phyloP scores from a whole-genome alignment of 2,888 invertebrate species.

The Hypsopygia costalis region DNA sequence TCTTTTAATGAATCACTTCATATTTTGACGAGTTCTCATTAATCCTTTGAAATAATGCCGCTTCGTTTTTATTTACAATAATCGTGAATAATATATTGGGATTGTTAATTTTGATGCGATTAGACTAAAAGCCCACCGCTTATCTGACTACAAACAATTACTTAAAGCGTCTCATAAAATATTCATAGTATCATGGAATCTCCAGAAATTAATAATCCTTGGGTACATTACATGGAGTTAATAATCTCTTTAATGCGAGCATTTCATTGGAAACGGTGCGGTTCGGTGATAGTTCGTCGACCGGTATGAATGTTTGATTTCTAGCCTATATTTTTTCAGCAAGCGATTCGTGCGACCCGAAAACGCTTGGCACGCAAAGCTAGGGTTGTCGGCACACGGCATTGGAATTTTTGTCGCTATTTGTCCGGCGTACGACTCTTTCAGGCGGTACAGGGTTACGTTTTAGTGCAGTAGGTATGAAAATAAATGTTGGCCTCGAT shows the following conservation, averaged over 20 bases:
- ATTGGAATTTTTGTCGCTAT: conserved; percentile 55
- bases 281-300: conserved; percentile 16
- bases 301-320: conserved; percentile 51
- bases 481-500: conserved; percentile 49
- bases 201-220: conserved; percentile 27
- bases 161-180: conserved; percentile 2
- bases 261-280: neutral
- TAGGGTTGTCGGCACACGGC: conserved; percentile 35
- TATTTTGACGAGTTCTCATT: neutral
- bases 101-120: conserved; percentile 3
- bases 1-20: too few species aligned
- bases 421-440: conserved; percentile 39
- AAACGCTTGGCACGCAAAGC: conserved; percentile 61
- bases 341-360: conserved; percentile 61
- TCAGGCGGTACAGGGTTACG: conserved; percentile 36
- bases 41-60: neutral
- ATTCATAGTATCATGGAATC: conserved; percentile 2
- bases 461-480: conserved; percentile 14
- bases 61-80: neutral
- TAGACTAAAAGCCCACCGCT: conserved; percentile 7
- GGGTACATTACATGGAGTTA: too few species aligned
- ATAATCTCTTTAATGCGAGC: too few species aligned
- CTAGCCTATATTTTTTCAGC: conserved; percentile 42
- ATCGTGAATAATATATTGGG: neutral
- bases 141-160: conserved; percentile 4